Conservation (phyloP, 1,140 invertebrate species). For the Sitophilus oryzae region DNA sequence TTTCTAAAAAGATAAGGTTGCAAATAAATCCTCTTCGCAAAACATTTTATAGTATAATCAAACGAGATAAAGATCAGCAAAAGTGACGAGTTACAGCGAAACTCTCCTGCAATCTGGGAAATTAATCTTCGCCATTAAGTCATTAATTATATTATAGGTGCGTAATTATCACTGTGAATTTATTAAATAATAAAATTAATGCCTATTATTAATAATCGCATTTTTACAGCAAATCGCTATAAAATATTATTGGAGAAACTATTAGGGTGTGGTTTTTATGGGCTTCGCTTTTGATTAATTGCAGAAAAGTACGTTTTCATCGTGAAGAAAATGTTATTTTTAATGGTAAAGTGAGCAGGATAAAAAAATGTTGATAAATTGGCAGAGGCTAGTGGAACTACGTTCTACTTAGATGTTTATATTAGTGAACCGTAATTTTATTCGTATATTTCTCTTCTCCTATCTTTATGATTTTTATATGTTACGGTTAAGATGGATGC, state of each 20-base stretch:
- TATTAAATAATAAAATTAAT: conserved; percentile 15
- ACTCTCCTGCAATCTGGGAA: too few species aligned
- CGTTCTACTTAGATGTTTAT: too few species aligned
- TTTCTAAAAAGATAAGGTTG: neutral
- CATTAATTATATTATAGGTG: conserved; percentile 6
- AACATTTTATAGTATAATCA: neutral
- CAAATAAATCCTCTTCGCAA: neutral
- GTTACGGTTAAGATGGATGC: too few species aligned
- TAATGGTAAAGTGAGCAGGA: neutral
- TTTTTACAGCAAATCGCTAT: conserved; percentile 5
- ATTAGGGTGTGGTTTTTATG: conserved; percentile 11
- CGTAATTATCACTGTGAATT: conserved; percentile 5
- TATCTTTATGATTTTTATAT: too few species aligned
- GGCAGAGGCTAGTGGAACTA: neutral
- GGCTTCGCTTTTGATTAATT: conserved; percentile 4
- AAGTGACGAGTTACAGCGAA: neutral
- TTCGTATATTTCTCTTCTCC: too few species aligned
- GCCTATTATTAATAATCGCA: conserved; percentile 13
- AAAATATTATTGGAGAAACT: conserved; percentile 5
- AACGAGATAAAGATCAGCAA: neutral
- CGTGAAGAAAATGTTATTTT: neutral
- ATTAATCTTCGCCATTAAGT: neutral
- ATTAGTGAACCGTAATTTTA: too few species aligned
- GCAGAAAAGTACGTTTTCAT: conserved; percentile 4
- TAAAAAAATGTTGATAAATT: neutral